Percentiles rank a stretch among this genome's conserved stretches.
These are phyloP conservation scores for Phalangium opilio DNA, from an alignment of 2,888 invertebrate genomes.

Conservation along the genomic window DNA sequence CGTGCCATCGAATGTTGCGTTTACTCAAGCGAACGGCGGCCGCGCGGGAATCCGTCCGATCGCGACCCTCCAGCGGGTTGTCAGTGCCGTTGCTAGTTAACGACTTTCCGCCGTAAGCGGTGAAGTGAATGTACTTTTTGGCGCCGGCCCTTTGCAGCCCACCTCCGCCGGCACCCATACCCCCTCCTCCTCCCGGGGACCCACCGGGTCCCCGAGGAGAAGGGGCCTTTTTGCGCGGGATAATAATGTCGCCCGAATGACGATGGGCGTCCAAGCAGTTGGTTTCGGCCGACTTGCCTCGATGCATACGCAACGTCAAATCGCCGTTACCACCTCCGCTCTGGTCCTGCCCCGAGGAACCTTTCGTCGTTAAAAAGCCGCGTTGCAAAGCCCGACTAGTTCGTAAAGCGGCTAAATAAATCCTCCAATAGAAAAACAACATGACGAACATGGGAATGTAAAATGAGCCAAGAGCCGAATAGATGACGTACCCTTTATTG, in stretches of 20 bases:
- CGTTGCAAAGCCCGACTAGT: constrained; percentile 26
- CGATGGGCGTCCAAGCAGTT: constrained; percentile 15
- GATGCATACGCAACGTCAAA: constrained; percentile 76
- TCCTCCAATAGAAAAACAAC: constrained; percentile 95
- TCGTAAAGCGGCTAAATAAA: constrained; percentile 66
- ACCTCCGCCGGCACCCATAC: constrained; percentile 1
- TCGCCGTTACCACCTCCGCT: constrained; percentile 53
- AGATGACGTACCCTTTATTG: constrained; percentile 88
- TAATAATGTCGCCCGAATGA: constrained; percentile 2
- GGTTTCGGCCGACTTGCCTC: constrained; percentile 39
- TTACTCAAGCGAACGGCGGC: constrained; percentile 52
- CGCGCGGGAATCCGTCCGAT: not conserved
- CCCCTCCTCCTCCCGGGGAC: not conserved
- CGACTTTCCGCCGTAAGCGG: constrained; percentile 3
- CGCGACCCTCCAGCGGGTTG: not conserved
- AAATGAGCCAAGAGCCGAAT: constrained; percentile 94
- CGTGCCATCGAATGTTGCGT: constrained; percentile 70
- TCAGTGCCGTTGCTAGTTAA: not conserved
- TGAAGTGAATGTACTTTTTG: constrained; percentile 20
- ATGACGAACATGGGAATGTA: constrained; percentile 95
- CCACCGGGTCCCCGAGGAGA: not conserved
- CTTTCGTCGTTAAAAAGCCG: constrained; percentile 25
- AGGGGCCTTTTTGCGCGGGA: not conserved
- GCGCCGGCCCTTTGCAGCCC: not conserved
- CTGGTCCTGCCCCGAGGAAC: not conserved